Evolutionary conservation across 2,888 invertebrate species (phyloP), one percentile per base, ranked within the genome.

Genomic region (Drosophila greeni): DNA sequence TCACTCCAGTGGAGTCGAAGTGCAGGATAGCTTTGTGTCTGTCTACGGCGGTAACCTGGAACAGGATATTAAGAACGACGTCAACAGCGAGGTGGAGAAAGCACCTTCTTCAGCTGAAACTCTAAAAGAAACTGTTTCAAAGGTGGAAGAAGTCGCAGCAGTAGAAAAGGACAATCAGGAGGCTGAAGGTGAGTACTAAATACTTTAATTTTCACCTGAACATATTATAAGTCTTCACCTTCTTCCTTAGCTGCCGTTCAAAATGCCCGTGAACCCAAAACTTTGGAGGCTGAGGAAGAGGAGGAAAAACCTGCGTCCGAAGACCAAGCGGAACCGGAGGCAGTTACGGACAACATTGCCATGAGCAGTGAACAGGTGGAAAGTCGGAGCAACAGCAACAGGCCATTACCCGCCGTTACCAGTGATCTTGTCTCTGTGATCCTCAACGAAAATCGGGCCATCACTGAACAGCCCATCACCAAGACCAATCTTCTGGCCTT

Each of bases 21-120:
- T 59, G 8, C 53, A 73, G 4, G 75, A 76, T 11, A 62, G 69
- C 34, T 78, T 82, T 40, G 74, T 74, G 1, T 69, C 80, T 0
- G 34, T 76, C 33, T 75, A 66, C 5, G 77, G 69, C 8, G 79
- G 56, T 26, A 82, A 70, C 5, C 61, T 87, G 23, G 87, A 87
- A 54, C 73, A 87, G 54, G 76, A 75, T 23, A 86, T 86, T 51
- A 73, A 84, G 1, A 82, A 83, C 68, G 81, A 82, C 0, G 85
- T 86, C 2, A 82, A 85, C 52, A 78, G 71, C 24, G 82, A 85
- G 70, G 80, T 73, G 31, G 81, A 84, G 43, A 71, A 72, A 11
- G 68, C 70, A 0, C 65, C 62, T 3, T 49, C 45, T 6, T 42
- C 65, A 11, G 53, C 60, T n/a, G 64, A 66, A 16, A 45, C 65